phyloP scores from a whole-genome alignment of 2,888 invertebrate species.

The Orthonychiurus folsomi region DNA sequence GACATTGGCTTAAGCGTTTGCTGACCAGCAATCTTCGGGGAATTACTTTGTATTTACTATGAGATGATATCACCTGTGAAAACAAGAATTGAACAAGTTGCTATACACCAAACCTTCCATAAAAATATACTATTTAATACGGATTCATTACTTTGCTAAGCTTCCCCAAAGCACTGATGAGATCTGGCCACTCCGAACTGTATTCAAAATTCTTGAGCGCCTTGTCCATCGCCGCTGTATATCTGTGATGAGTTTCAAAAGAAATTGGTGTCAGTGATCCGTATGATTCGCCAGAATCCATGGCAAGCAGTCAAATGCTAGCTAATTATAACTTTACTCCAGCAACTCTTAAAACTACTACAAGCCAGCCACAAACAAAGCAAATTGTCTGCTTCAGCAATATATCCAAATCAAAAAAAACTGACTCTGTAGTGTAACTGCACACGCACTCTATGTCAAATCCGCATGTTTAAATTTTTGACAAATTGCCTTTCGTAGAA shows the following conservation, averaged over 20 bases:
- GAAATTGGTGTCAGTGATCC: slow-evolving; percentile 1
- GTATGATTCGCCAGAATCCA: background rate
- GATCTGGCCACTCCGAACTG: slow-evolving; percentile 91
- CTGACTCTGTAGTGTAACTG: no score
- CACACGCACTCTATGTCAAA: no score
- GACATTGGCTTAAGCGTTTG: slow-evolving; percentile 83
- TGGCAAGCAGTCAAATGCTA: no score
- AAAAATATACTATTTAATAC: no score
- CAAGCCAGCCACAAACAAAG: no score
- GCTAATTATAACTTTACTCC: background rate
- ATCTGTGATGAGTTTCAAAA: slow-evolving; percentile 47
- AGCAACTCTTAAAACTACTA: background rate
- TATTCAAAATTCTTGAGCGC: slow-evolving; percentile 83
- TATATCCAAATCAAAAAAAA: background rate
- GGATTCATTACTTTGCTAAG: slow-evolving; percentile 63
- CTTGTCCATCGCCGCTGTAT: slow-evolving; percentile 72
- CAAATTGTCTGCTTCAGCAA: slow-evolving; percentile 1
- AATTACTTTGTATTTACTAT: slow-evolving; percentile 65
- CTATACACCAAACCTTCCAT: no score
- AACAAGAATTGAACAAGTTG: background rate
- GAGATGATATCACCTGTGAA: slow-evolving; percentile 28
- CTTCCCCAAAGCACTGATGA: slow-evolving; percentile 80
- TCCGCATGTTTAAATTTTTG: no score
- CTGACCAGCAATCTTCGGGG: slow-evolving; percentile 78
- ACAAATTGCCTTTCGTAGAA: no score